phyloP scores from a whole-genome alignment of 2,113 vertebrate species.

The Gulo gulo region DNA sequence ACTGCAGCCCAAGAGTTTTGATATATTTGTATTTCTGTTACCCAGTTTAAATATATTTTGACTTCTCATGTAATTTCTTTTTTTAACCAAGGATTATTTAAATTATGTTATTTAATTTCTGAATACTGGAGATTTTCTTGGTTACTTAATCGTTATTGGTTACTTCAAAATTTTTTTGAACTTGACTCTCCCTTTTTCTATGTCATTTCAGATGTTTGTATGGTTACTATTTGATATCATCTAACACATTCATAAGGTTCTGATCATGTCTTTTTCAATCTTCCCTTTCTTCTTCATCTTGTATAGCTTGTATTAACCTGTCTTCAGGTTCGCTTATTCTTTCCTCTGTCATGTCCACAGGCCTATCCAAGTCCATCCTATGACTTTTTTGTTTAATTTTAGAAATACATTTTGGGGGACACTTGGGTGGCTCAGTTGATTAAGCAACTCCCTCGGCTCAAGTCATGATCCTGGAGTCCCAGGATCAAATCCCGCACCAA shows the following conservation, averaged over 20 bases:
- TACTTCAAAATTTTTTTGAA: neutral
- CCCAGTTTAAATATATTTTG: neutral
- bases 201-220: neutral
- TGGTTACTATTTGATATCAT: neutral
- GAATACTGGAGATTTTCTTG: neutral
- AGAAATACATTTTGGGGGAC: neutral
- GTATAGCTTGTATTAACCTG: neutral
- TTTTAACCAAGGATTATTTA: neutral
- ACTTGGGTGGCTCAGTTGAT: too few relatives aligned
- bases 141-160: neutral
- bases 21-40: neutral
- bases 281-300: neutral
- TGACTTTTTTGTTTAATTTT: neutral
- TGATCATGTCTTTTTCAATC: neutral
- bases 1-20: neutral
- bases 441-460: too few relatives aligned
- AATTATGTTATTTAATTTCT: neutral
- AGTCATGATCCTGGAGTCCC: too few relatives aligned
- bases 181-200: neutral
- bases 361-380: neutral
- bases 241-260: neutral
- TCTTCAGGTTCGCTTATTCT: neutral
- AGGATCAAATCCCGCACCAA: too few relatives aligned
- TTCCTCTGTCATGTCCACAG: neutral
- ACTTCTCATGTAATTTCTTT: neutral